Evolutionary conservation across 2,113 vertebrate genomes (phyloP).

Genomic region (Cranoglanis bouderius): DNA sequence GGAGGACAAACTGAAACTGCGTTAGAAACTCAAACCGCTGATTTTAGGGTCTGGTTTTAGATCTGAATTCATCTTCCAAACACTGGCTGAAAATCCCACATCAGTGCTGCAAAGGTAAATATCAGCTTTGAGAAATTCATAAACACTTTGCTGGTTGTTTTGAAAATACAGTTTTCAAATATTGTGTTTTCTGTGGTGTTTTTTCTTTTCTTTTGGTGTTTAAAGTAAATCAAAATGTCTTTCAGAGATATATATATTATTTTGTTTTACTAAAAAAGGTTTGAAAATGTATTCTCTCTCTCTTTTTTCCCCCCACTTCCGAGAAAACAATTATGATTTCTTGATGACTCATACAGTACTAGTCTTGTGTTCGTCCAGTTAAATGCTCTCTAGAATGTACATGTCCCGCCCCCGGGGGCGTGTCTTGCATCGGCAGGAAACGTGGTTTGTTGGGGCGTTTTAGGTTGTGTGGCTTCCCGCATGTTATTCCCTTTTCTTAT

Average conservation of each 20-base stretch:
- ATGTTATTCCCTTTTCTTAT: too few relatives aligned
- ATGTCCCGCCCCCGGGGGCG: neutral
- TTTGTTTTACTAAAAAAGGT: too few relatives aligned
- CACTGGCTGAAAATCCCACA: conserved; percentile 21
- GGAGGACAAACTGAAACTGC: conserved; percentile 31
- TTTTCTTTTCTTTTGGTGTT: neutral
- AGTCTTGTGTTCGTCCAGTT: neutral
- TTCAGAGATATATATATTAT: too few relatives aligned
- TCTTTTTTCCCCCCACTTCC: too few relatives aligned
- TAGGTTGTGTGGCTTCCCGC: too few relatives aligned
- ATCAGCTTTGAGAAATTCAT: too few relatives aligned
- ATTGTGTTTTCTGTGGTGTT: neutral
- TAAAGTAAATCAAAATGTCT: neutral
- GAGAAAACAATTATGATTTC: neutral
- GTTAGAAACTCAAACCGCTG: neutral
- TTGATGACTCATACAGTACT: neutral
- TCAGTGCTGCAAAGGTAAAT: conserved; percentile 63
- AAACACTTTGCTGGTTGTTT: neutral
- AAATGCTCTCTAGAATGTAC: neutral
- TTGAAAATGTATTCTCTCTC: too few relatives aligned
- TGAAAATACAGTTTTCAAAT: neutral
- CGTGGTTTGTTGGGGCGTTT: too few relatives aligned
- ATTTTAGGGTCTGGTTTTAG: conserved; percentile 5
- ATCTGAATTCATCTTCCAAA: conserved; percentile 38
- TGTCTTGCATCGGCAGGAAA: neutral